Evolutionary conservation across 2,888 invertebrate species (phyloP).

Genomic region (Agrotis ipsilon): DNA sequence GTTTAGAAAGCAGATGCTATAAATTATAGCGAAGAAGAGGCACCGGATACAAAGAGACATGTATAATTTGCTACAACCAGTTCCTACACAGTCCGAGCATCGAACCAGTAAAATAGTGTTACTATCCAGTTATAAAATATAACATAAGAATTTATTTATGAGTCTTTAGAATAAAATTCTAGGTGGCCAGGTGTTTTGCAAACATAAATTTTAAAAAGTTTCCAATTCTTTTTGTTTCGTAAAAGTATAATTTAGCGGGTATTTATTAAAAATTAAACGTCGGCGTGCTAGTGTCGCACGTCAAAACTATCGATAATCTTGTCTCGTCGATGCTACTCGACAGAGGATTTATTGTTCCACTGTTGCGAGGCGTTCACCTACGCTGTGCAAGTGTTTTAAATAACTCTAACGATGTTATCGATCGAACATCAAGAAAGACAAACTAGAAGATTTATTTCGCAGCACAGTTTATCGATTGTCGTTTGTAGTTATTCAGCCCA

Average conservation of each 20-base stretch:
- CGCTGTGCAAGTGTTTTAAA: conserved; percentile 78
- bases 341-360: conserved; percentile 81
- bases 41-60: conserved; percentile 80
- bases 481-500: conserved; percentile 47
- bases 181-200: conserved; percentile 76
- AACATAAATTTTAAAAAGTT: conserved; percentile 77
- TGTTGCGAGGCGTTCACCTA: conserved; percentile 77
- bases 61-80: conserved; percentile 84
- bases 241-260: conserved; percentile 22
- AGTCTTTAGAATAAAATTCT: conserved; percentile 61
- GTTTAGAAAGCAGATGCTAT: conserved; percentile 83
- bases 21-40: conserved; percentile 83
- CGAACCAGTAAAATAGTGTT: conserved; percentile 61
- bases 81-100: conserved; percentile 70
- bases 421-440: conserved; percentile 70
- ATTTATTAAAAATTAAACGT: conserved; percentile 22
- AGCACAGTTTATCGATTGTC: conserved; percentile 42
- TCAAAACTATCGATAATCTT: conserved; percentile 81
- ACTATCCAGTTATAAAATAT: conserved; percentile 66
- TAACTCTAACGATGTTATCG: conserved; percentile 80
- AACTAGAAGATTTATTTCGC: conserved; percentile 58
- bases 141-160: conserved; percentile 63
- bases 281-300: conserved; percentile 67
- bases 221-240: conserved; percentile 30
- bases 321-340: conserved; percentile 66